phyloP scores from a whole-genome alignment of 1,140 invertebrate genomes.

The Drosophila yakuba region DNA sequence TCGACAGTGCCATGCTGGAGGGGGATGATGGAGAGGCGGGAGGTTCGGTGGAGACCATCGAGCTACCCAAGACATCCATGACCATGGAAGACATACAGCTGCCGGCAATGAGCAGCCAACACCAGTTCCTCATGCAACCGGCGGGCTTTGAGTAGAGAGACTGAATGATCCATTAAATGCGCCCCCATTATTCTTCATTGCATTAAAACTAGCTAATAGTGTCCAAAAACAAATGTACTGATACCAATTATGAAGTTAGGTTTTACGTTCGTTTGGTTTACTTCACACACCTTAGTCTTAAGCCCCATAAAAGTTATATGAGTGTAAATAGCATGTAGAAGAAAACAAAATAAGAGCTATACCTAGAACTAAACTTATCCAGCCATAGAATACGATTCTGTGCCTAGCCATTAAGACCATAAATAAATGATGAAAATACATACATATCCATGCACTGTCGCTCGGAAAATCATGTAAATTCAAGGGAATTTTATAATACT shows the following conservation, averaged over 20 bases:
- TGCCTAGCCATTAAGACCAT: slow-evolving; percentile 26
- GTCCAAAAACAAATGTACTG: slow-evolving; percentile 38
- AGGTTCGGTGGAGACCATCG: not conserved
- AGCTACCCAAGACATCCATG: slow-evolving; percentile 17
- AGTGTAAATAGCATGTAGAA: slow-evolving; percentile 40
- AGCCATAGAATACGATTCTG: slow-evolving; percentile 53
- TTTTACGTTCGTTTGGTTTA: slow-evolving; percentile 16
- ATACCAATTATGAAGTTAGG: slow-evolving; percentile 45
- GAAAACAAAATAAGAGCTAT: slow-evolving; percentile 9
- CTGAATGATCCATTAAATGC: slow-evolving; percentile 25
- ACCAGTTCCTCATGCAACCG: slow-evolving; percentile 26
- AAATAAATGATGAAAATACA: slow-evolving; percentile 38
- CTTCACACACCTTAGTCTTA: slow-evolving; percentile 6
- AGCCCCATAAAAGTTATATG: slow-evolving; percentile 7
- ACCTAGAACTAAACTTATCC: slow-evolving; percentile 37
- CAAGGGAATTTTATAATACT: not conserved
- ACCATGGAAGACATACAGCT: slow-evolving; percentile 72
- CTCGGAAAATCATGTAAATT: not conserved
- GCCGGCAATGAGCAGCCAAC: slow-evolving; percentile 12
- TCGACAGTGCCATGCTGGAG: slow-evolving; percentile 72
- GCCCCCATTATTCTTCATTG: slow-evolving; percentile 11
- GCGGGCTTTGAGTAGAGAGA: slow-evolving; percentile 48
- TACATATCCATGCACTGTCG: slow-evolving; percentile 32
- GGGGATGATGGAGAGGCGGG: slow-evolving; percentile 43
- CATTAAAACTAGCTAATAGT: slow-evolving; percentile 31